Percentiles rank a stretch among this genome's conserved stretches.
These are phyloP conservation scores for Helleia helle DNA, from an alignment of 2,888 invertebrate genomes.

Conservation along the genomic window DNA sequence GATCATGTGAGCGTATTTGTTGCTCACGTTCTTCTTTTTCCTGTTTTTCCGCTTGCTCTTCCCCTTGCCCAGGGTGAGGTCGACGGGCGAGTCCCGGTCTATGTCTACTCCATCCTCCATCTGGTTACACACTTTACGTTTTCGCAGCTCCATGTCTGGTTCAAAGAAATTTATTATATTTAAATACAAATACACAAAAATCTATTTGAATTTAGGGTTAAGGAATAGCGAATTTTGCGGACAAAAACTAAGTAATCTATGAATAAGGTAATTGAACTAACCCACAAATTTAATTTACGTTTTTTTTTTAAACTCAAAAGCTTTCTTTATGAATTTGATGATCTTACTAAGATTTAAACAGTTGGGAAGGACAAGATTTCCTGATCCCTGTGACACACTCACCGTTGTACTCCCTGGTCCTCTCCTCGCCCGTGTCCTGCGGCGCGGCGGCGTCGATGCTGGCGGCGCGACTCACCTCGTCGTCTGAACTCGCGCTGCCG, in stretches of 20 bases:
- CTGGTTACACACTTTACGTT: not conserved
- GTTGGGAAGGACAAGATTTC: no score
- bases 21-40: not conserved
- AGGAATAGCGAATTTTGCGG: no score
- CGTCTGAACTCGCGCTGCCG: not conserved
- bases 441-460: not conserved
- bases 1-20: not conserved
- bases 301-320: no score
- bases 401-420: constrained; percentile 2
- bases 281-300: no score
- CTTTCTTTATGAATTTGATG: no score
- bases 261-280: no score
- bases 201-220: no score
- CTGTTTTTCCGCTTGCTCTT: not conserved
- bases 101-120: not conserved
- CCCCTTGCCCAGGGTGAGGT: not conserved
- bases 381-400: no score
- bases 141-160: constrained; percentile 5
- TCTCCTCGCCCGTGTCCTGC: not conserved
- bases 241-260: no score
- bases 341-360: no score
- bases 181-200: no score
- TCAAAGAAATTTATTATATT: not conserved
- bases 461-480: not conserved
- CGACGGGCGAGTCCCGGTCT: not conserved